These are phyloP conservation scores for Laticauda laticaudata DNA, from an alignment of 2,113 vertebrate genomes.

Conservation along the genomic window DNA sequence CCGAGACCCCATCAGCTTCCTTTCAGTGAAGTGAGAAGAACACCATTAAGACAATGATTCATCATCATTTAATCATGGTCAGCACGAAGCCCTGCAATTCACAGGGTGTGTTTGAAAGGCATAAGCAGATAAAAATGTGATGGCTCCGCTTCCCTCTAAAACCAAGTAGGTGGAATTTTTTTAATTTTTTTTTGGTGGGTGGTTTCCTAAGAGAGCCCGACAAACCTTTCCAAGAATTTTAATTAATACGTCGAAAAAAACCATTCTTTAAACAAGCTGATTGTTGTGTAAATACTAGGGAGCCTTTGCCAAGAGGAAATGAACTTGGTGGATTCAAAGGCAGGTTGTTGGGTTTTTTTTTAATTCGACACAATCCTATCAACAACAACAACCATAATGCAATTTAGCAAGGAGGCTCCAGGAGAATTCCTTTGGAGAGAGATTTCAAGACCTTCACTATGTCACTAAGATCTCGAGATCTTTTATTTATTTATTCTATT, in stretches of 20 bases:
- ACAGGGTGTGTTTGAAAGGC: conserved; percentile 35
- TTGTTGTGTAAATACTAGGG: not conserved
- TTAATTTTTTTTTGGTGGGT: not conserved
- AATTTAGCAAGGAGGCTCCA: not conserved
- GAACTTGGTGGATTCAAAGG: not conserved
- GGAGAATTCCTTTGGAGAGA: not conserved
- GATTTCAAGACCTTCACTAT: not conserved
- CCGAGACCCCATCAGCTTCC: rapidly evolving
- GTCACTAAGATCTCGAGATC: not conserved
- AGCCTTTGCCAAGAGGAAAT: conserved; percentile 15
- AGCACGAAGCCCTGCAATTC: not conserved
- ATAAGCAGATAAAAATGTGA: conserved; percentile 47
- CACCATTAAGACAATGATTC: not conserved
- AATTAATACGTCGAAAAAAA: not conserved
- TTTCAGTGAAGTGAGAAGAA: not conserved
- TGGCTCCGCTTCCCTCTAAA: conserved; percentile 5
- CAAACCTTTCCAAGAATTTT: not conserved
- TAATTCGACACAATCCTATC: not conserved
- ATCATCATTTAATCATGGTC: not conserved
- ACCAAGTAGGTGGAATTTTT: conserved; percentile 2
- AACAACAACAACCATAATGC: not conserved
- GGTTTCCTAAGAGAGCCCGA: not conserved
- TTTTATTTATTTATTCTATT: no score
- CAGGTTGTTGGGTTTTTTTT: not conserved
- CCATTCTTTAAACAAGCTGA: not conserved